Evolutionary conservation across 2,888 invertebrate species (phyloP), one percentile per base, ranked within the genome.

Genomic region (Apotomis betuletana): DNA sequence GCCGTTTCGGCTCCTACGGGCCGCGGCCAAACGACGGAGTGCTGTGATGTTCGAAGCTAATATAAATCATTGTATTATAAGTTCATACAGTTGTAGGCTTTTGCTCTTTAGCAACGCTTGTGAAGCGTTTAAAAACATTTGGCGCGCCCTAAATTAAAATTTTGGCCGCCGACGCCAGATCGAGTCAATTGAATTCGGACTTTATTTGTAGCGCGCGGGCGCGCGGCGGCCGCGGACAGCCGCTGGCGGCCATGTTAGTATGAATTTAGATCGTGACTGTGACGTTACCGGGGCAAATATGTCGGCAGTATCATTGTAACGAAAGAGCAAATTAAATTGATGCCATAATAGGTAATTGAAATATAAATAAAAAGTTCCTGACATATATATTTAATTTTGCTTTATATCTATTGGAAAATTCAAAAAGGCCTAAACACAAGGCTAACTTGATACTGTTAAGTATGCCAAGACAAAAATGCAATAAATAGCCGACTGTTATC

Each of bases 181-280:
- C 46, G 61, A 70, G 70, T 70, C 70, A 70, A 70, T 70, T 70
- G 54, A 36, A 54, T 65, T 70, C 60, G 70, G 65, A 70, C 54
- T 70, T 15, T 65, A 70, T 70, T 60, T 54, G 51, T 27, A 52
- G 46, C 46, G 65, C 59, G 51, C 9, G 10, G 46, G 49, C 27
- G 44, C 13, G 55, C 4, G 60, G 44, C 67, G 55, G n/a, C 3
- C n/a, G 4, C 1, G 13, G 38, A 12, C 55, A 15, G 15, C 15
- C 61, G 68, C 68, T n/a, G 62, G 62, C 62, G 62, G 62, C 36
- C 52, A 12, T 41, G 41, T 3, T 41, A 6, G 41, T 41, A 41
- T 6, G 41, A 41, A 41, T 41, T 41, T 3, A 6, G 41, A 6
- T 6, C 6, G 41, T 5, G 41, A 6, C 6, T 41, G 41, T 5